Base-by-base conservation (phyloP, 2,888 invertebrate species). In the Harpalus rufipes region DNA sequence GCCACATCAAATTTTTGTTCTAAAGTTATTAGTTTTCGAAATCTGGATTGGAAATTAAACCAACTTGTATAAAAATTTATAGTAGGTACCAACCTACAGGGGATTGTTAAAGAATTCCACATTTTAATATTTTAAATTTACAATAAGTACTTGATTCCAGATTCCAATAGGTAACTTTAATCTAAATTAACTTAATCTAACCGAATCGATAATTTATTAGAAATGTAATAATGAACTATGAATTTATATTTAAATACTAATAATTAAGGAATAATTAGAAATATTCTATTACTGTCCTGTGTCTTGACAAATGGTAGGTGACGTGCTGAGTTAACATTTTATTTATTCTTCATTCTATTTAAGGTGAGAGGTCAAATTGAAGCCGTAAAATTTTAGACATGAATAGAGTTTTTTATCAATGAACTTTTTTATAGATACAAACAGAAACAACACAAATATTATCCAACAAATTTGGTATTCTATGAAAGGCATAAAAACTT, bases 381-480 rank as follows among this genome's bases (percentile, higher is more conserved):
- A 74, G 39, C 72, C 41, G 44, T 74, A 74, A 74, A 74, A 44
- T 74, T 74, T 14, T 21, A 8, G 3, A 74, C 72, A 18, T 74
- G 72, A 74, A 74, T 74, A 68, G 72, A 44, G n/a, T 74, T 74
- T 74, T 74, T 74, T 74, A 41, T 74, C 14, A 74, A 41, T 74
- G 44, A 74, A 18, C 18, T 44, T 74, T 44, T 44, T 74, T 68
- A 39, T 68, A 39, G 68, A 41, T 68, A 44, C 7, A 74, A 44
- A 74, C n/a, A 16, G 12, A 74, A 44, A 74, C n/a, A 16, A 16
- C 25, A 68, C 41, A 74, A 74, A 44, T n/a, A 14, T 68, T 68
- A 68, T 39, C 41, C 44, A 21, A 44, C 44, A 44, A 41, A 74
- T 44, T 44, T 18, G 7, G 21, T 16, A 44, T 74, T 74, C 72